These are phyloP conservation scores for Chelmon rostratus DNA, from an alignment of 2,797 vertebrate genomes.

Conservation along the genomic window DNA sequence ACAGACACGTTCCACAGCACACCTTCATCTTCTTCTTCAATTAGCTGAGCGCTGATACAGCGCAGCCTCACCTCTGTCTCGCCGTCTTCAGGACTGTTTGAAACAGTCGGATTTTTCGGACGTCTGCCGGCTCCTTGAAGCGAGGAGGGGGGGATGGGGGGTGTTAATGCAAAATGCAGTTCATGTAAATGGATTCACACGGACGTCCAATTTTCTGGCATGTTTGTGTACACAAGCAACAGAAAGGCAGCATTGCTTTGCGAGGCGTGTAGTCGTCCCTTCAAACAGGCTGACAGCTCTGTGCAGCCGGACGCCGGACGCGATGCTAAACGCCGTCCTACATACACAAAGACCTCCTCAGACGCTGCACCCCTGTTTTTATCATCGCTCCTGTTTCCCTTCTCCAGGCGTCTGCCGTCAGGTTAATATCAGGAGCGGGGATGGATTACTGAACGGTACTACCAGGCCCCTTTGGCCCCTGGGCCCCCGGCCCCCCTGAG, in stretches of 20 bases:
- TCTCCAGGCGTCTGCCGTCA: conserved; percentile 43
- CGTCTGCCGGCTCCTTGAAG: conserved; percentile 36
- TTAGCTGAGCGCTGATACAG: too few species aligned
- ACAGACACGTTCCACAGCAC: too few species aligned
- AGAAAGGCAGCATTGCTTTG: conserved; percentile 14
- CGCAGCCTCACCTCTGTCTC: too few species aligned
- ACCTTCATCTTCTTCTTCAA: too few species aligned
- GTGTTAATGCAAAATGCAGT: conserved; percentile 25
- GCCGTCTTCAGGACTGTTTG: conserved; percentile 1
- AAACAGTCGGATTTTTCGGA: conserved; percentile 9
- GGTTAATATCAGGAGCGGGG: conserved; percentile 30
- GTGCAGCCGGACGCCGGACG: conserved; percentile 24
- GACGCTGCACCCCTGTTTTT: conserved; percentile 32
- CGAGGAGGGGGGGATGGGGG: background rate
- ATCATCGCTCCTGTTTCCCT: conserved; percentile 15
- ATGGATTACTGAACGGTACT: background rate
- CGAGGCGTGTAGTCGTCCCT: conserved; percentile 19
- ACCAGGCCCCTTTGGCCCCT: too few species aligned
- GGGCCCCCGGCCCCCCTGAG: too few species aligned
- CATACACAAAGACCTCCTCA: conserved; percentile 20
- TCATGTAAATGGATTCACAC: conserved; percentile 54
- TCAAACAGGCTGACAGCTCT: conserved; percentile 56
- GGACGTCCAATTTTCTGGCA: conserved; percentile 40
- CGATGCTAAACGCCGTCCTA: conserved; percentile 23
- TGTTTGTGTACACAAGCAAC: conserved; percentile 39